These are phyloP conservation scores for Atrichornis clamosus DNA, from an alignment of 2,113 vertebrate genomes.

Conservation along the genomic window DNA sequence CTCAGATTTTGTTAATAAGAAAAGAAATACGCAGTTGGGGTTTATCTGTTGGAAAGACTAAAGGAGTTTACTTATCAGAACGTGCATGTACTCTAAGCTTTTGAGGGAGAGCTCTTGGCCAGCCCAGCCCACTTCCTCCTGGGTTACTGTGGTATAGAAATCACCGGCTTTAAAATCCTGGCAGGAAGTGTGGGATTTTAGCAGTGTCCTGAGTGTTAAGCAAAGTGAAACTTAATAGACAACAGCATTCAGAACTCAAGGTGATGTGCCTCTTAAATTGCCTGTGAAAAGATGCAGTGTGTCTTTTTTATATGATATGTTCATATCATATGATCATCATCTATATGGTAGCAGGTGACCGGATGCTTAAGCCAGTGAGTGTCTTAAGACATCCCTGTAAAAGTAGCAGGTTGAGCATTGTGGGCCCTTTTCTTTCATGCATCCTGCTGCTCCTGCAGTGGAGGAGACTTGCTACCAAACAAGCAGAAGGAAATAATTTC, in stretches of 20 bases:
- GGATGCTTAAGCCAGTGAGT: not conserved
- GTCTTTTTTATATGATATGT: not conserved
- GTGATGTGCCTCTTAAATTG: not conserved
- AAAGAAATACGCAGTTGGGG: not conserved
- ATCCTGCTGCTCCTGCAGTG: not conserved
- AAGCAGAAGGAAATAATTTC: not conserved
- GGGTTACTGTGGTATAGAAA: not conserved
- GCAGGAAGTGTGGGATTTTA: constrained; percentile 4
- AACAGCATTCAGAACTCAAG: not conserved
- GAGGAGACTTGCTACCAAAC: not conserved
- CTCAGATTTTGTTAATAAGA: not conserved
- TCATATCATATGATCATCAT: not conserved
- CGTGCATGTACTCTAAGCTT: not conserved
- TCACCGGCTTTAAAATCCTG: not conserved
- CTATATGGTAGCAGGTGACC: not conserved
- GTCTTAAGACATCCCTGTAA: not conserved
- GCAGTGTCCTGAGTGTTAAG: not conserved
- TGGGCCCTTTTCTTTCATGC: not conserved
- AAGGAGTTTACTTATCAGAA: not conserved
- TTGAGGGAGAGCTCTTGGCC: not conserved
- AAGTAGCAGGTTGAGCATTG: not conserved
- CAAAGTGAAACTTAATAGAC: not conserved
- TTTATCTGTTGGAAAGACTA: not conserved
- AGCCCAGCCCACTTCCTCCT: not conserved
- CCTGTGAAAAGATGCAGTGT: not conserved